phyloP scores from a whole-genome alignment of 2,888 invertebrate genomes.

The Plagodis pulveraria region DNA sequence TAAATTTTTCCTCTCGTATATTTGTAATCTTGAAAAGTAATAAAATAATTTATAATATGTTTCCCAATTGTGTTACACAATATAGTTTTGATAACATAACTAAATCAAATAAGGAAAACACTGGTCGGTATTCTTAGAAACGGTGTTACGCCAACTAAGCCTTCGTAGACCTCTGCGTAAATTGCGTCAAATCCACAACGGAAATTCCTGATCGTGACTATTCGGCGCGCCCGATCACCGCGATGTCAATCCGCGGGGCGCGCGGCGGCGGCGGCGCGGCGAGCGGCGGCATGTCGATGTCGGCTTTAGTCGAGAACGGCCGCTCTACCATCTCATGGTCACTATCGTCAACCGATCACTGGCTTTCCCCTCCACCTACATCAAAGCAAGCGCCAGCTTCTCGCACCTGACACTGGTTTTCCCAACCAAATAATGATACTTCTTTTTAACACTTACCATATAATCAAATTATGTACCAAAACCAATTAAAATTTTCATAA shows the following conservation, averaged over 20 bases:
- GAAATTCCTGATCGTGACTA: constrained; percentile 64
- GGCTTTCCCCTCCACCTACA: constrained; percentile 13
- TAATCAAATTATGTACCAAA: constrained; percentile 5
- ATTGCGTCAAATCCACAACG: constrained; percentile 54
- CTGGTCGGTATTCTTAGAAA: constrained; percentile 57
- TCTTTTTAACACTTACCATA: constrained; percentile 12
- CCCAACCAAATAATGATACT: constrained; percentile 5
- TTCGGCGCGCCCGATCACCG: constrained; percentile 18
- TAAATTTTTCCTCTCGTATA: too few relatives aligned
- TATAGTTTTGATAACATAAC: constrained; percentile 13
- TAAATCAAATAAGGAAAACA: constrained; percentile 61
- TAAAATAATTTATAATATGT: too few relatives aligned
- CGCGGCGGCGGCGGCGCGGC: too few relatives aligned
- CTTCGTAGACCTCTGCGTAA: constrained; percentile 45
- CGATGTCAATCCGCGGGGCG: too few relatives aligned
- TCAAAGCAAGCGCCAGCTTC: constrained; percentile 9
- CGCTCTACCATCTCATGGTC: neutral
- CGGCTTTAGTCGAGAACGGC: too few relatives aligned
- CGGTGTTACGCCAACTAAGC: constrained; percentile 39
- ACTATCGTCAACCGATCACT: constrained; percentile 5
- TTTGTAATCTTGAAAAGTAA: too few relatives aligned
- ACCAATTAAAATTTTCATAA: constrained; percentile 31
- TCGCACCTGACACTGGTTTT: constrained; percentile 10
- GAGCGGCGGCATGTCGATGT: too few relatives aligned
- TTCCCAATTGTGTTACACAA: too few relatives aligned